Base-by-base conservation (phyloP, 2,113 vertebrate genomes). In the Takifugu flavidus region DNA sequence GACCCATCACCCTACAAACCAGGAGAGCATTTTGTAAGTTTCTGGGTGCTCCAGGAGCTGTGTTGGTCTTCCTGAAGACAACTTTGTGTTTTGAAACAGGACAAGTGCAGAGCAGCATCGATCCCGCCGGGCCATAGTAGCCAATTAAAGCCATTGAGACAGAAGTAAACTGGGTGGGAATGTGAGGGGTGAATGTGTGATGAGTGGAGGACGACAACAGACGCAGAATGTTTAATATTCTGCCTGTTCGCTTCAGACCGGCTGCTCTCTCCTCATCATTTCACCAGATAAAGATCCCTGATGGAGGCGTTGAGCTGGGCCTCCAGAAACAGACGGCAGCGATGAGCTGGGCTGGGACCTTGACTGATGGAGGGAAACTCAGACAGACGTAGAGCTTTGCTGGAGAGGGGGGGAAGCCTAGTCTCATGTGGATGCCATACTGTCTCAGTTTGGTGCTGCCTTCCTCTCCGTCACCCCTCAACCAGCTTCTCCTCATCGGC, bases 81-180 rank as follows among this genome's bases (percentile, higher is more conserved):
- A 20, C 20, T 20, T 20, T 20, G 20, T 20, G 20, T 20, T 20
- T 20, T 20, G 20, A 20, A 20, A 20, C 79, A 74, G 78, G 82
- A 86, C 74, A 77, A 72, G 67, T 56, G 49, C 55, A 2, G 66
- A 39, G 34, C 34, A 39, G 34, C 34, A 86, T 84, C 20, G 13
- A 10, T 0, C 49, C 6, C 65, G 79, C 80, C 67, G 2, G 46
- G 15, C 57, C 68, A 54, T 82, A 87, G 82, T 75, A 52, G 74
- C 78, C 83, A 87, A 86, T 87, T 80, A 87, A 78, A 80, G 60
- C 62, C 65, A 67, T 65, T 59, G 65, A 84, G 72, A 75, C 14
- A 28, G 62, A 66, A 52, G 26, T 60, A 55, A 64, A 65, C 13
- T 52, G 50, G 50, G 50, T 20, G 50, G 34, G 54, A 14, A 28